Percentiles rank a stretch among this genome's conserved stretches.
These are phyloP conservation scores for Zaprionus capensis DNA, from an alignment of 1,140 invertebrate genomes.

Conservation along the genomic window DNA sequence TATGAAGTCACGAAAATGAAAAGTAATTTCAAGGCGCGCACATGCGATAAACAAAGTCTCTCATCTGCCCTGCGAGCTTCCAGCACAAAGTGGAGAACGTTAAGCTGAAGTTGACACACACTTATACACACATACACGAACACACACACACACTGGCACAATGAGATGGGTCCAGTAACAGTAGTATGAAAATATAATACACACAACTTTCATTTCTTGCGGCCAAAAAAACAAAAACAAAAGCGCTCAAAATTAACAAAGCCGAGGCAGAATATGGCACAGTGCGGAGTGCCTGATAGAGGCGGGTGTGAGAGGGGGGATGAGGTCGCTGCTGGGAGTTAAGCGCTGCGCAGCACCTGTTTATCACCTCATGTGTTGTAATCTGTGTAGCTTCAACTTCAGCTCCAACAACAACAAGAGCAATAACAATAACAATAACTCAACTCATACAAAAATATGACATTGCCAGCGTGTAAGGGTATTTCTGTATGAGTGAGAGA, in stretches of 20 bases:
- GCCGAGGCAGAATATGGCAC: conserved; percentile 59
- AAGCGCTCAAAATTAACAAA: conserved; percentile 71
- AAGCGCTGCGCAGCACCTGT: conserved; percentile 72
- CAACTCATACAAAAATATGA: conserved; percentile 33
- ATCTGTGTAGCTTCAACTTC: conserved; percentile 69
- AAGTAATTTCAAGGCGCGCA: conserved; percentile 80
- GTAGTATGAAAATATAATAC: conserved; percentile 78
- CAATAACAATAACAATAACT: conserved; percentile 40
- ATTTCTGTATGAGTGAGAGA: conserved; percentile 13
- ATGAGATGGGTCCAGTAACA: conserved; percentile 43
- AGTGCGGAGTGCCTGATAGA: conserved; percentile 17
- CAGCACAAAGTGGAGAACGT: conserved; percentile 4
- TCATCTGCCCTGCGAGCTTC: conserved; percentile 24
- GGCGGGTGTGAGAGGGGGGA: not conserved
- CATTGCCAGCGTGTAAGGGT: conserved; percentile 8
- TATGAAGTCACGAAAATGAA: conserved; percentile 76
- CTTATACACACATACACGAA: conserved; percentile 12
- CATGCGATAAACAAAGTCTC: conserved; percentile 68
- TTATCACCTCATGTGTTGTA: conserved; percentile 80
- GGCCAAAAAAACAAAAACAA: conserved; percentile 70
- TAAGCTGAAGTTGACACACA: conserved; percentile 52
- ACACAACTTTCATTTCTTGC: conserved; percentile 79
- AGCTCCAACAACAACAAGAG: conserved; percentile 30
- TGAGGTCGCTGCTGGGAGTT: conserved; percentile 34
- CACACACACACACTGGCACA: conserved; percentile 10